These are phyloP conservation scores for Rachycentron canadum DNA, from an alignment of 2,797 vertebrate genomes.

Conservation along the genomic window DNA sequence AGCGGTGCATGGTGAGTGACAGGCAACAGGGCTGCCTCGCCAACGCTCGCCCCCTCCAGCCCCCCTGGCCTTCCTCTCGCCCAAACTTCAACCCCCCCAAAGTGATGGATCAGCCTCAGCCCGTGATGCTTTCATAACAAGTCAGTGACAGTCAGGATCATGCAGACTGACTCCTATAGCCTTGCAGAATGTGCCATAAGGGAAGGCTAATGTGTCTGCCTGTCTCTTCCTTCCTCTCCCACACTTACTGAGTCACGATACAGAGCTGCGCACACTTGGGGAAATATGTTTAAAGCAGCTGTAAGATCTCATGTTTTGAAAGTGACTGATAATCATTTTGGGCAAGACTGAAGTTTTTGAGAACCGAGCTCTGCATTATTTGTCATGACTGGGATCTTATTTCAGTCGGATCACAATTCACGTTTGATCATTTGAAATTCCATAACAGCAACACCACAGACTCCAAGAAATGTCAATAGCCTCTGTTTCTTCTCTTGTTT, in stretches of 20 bases:
- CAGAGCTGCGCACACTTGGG: conserved; percentile 46
- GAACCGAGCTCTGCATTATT: conserved; percentile 37
- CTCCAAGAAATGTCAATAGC: conserved; percentile 59
- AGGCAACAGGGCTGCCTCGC: conserved; percentile 75
- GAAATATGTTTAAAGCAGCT: conserved; percentile 64
- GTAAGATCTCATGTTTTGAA: conserved; percentile 53
- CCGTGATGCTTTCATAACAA: conserved; percentile 78
- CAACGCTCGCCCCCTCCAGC: conserved; percentile 49
- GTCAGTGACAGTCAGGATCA: conserved; percentile 81
- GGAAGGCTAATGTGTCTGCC: conserved; percentile 79
- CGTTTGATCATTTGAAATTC: conserved; percentile 53
- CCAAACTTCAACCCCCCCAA: conserved; percentile 70
- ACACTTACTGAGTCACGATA: conserved; percentile 73
- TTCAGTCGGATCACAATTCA: conserved; percentile 40
- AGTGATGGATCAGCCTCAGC: conserved; percentile 76
- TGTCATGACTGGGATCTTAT: conserved; percentile 44
- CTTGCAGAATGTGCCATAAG: conserved; percentile 73
- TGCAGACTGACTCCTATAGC: conserved; percentile 77
- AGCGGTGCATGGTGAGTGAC: conserved; percentile 81
- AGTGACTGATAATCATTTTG: conserved; percentile 50
- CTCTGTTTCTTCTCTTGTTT: conserved; percentile 47
- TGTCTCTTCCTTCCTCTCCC: conserved; percentile 72
- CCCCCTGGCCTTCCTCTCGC: conserved; percentile 63
- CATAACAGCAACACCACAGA: conserved; percentile 47
- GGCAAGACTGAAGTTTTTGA: conserved; percentile 34